Base-by-base conservation (phyloP, 2,797 vertebrate species). In the Lutjanus argentimaculatus region DNA sequence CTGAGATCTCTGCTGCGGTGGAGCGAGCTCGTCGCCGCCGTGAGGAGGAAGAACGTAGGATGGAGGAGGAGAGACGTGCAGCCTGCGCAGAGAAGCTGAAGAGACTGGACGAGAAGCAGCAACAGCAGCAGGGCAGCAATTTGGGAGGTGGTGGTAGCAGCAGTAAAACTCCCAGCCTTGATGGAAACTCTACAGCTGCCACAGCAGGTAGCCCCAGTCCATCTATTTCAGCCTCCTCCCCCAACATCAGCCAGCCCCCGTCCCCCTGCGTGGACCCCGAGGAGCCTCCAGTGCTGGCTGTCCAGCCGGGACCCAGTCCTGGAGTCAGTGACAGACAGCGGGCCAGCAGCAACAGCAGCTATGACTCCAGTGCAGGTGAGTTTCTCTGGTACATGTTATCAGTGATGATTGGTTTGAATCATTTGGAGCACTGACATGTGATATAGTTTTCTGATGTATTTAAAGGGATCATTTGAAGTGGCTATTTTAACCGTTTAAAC, bases 71-170 rank as follows among this genome's bases (percentile, higher is more conserved):
- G 82, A 94, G 98, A 10, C 95, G 97, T 7, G 97, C 97, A 0
- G 98, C 98, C 43, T 99, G 98, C 1, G 98, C 98, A 0, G 97
- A 98, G 88, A 99, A 99, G 82, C 96, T 99, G 8, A 99, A 99
- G 85, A 95, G 96, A 61, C 95, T 98, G 6, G 98, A 98, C n/a
- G 97, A 98, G 88, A 98, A 98, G 82, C 96, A 97, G 71, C 96
- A 97, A 22, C 95, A 97, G 8, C 95, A 96, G 42, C 91, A 92
- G 70, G 77, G 84, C 77, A 79, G 80, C 88, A 87, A 45, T 64
- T 19, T 15, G n/a, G 86, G 79, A 7, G 81, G 63, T 1, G 84
- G 86, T 62, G 86, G 90, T 17, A 62, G 88, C 53, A 59, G 45
- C 72, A 90, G 89, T 53, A 96, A 95, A 93, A 87, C 94, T 67